Percentiles rank a stretch among this genome's conserved stretches.
These are phyloP conservation scores for Atopsyche davidsoni DNA, from an alignment of 1,140 invertebrate species.

Conservation along the genomic window DNA sequence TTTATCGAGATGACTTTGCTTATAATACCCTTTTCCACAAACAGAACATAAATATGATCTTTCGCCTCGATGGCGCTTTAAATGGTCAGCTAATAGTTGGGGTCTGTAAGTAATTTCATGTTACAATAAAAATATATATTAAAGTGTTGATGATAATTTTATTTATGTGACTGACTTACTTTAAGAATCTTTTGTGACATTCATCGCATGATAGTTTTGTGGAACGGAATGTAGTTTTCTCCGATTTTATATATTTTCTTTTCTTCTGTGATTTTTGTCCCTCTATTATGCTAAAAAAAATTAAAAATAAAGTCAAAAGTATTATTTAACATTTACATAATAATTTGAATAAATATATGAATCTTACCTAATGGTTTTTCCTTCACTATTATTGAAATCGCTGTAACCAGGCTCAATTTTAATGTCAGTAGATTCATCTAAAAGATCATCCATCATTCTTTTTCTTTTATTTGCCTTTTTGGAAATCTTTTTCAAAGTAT, in stretches of 20 bases:
- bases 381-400: background rate
- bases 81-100: slow-evolving; percentile 17
- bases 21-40: slow-evolving; percentile 29
- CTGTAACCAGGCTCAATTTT: slow-evolving; percentile 14
- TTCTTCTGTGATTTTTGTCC: slow-evolving; percentile 5
- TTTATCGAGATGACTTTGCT: slow-evolving; percentile 22
- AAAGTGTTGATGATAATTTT: background rate
- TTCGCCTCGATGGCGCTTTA: slow-evolving; percentile 15
- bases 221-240: background rate
- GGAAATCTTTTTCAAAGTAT: slow-evolving; percentile 8
- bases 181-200: slow-evolving; percentile 12
- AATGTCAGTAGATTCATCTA: slow-evolving; percentile 9
- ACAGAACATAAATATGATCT: slow-evolving; percentile 25
- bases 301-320: background rate
- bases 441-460: slow-evolving; percentile 7
- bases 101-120: background rate
- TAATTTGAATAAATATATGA: background rate
- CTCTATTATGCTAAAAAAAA: background rate
- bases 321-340: slow-evolving; percentile 1
- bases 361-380: background rate
- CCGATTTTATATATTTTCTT: background rate
- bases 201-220: slow-evolving; percentile 6
- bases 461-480: slow-evolving; percentile 14
- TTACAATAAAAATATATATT: background rate
- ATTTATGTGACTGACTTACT: slow-evolving; percentile 1